Evolutionary conservation across 2,888 invertebrate species (phyloP), one percentile per base, ranked within the genome.

Genomic region (Lasius platythorax): DNA sequence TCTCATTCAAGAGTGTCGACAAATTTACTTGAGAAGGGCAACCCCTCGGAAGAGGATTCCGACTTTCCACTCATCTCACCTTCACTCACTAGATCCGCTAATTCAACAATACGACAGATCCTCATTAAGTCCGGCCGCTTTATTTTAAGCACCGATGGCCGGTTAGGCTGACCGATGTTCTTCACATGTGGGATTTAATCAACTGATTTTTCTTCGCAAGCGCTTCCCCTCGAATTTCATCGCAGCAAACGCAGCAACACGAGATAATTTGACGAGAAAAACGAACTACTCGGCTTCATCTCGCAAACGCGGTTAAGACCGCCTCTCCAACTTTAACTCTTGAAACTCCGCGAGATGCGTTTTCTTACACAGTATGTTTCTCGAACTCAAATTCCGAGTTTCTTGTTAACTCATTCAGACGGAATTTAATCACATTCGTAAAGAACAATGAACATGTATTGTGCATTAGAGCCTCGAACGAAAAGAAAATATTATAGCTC

Each of bases 321-420:
- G 46, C 23, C 61, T 73, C 79, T 33, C 46, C 43, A 75, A 81
- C 76, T 81, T 74, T 50, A 74, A 75, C 28, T 46, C 79, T 43
- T 23, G 23, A 15, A n/a, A 40, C 12, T n/a, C 6, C 30, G 40
- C 30, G 33, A 37, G 63, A 64, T 18, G 40, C 79, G 61, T 75
- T 18, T 46, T 79, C 75, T 79, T 43, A n/a, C 61, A 18, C 75
- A 33, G 33, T 18, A 43, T 43, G 33, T 81, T 61, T 28, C 58
- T 46, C 37, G 61, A 74, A 46, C 33, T 12, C 6, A 58, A 30
- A 53, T 74, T 61, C 61, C 75, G 23, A 74, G 79, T 61, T 81
- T 81, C 75, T 81, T 81, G 79, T 74, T 74, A 75, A 81, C 79
- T 81, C 46, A 37, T 74, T 75, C 12, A 23, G 61, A 37, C 30